These are phyloP conservation scores for Erebia palarica DNA, from an alignment of 2,888 invertebrate species.

Conservation along the genomic window DNA sequence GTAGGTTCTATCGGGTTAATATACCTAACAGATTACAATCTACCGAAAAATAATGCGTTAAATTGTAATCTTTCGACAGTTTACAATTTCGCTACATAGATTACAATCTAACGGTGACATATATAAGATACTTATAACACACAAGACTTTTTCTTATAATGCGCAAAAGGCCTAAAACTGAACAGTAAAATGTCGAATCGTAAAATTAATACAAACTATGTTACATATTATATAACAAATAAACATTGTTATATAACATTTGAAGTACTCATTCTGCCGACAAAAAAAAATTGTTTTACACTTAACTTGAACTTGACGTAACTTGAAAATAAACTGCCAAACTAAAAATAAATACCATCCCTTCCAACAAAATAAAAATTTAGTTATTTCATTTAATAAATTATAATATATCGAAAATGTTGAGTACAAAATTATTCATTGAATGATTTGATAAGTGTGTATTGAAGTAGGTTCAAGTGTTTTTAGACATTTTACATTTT, in stretches of 20 bases:
- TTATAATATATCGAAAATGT: background rate
- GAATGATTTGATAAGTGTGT: background rate
- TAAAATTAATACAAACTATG: background rate
- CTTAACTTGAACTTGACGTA: too few species aligned
- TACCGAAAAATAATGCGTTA: too few species aligned
- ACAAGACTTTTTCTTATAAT: too few species aligned
- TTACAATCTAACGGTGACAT: too few species aligned
- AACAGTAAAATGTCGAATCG: background rate
- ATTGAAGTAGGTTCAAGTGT: constrained; percentile 1
- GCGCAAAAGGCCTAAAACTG: too few species aligned
- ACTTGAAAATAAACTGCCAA: background rate
- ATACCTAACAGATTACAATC: too few species aligned
- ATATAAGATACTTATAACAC: too few species aligned
- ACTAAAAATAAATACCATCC: background rate
- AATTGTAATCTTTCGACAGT: too few species aligned
- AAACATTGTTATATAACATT: background rate
- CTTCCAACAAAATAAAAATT: background rate
- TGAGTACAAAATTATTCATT: background rate
- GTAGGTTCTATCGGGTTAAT: too few species aligned
- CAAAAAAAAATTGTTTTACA: background rate
- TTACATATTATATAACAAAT: background rate
- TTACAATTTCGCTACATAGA: too few species aligned
- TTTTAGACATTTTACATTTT: constrained; percentile 8
- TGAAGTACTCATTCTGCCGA: background rate
- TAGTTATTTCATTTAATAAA: background rate